Evolutionary conservation across 30 jellyfish, hydroid and myxozoan genomes (phyloP), one percentile per base, ranked within the genome.

Genomic region (Rhopilema esculentum): DNA sequence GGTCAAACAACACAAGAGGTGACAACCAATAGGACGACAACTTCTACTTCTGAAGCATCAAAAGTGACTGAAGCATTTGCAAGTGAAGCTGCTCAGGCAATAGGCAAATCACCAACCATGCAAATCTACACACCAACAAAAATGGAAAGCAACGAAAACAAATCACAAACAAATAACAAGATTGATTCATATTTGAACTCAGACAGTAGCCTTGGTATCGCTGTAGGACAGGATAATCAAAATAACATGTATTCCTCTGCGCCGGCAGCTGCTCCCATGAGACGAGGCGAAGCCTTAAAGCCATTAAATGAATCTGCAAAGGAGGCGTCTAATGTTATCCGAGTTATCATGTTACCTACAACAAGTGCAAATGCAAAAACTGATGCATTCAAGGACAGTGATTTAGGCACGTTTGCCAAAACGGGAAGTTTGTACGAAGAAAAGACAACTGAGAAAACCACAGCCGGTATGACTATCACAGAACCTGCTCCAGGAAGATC

Each of bases 261-360:
- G 6, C 69, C 31, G 22, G 26, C 89, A 28, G 74, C 75, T 48
- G 83, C 75, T 25, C 88, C 87, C 27, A 88, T 72, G 40, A 31
- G 94, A 27, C 73, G 94, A 32, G 94, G 94, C 0, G 94, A 73
- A 74, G 73, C 88, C 16, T 78, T n/a, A 25, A 84, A 30, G 86
- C 92, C 92, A 4, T 30, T 67, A 20, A 21, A 30, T 40, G 33
- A 23, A 16, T 16, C 69, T 4, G 48, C 32, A 18, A 62, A 79
- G 23, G 89, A 16, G 48, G 62, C 75, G 16, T 69, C 70, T 1
- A 61, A 27, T 0, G 62, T 24, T n/a, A n/a, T n/a, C n/a, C n/a
- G n/a, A n/a, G n/a, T n/a, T n/a, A n/a, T n/a, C 8, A 23, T 20
- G 79, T 20, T n/a, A n/a, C n/a, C n/a, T n/a, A n/a, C n/a, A n/a